A percentile compares a stretch with the other conserved stretches of the same genome.
phyloP scores from a whole-genome alignment of 2,888 invertebrate species.

The Drosophila phalerata region DNA sequence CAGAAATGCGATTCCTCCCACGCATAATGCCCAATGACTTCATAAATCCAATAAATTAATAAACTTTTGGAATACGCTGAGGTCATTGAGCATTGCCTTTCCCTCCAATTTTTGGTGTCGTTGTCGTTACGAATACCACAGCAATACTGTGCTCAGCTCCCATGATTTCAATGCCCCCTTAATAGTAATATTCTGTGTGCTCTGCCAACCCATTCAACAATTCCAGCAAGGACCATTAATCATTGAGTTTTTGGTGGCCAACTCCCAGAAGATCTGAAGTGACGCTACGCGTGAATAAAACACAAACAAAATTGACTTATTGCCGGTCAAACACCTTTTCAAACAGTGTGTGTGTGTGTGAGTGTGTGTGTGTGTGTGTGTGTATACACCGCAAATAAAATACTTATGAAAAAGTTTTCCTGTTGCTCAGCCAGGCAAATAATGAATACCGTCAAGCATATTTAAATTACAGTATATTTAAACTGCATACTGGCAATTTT shows the following conservation, averaged over 20 bases:
- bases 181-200: background rate
- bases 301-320: constrained; percentile 82
- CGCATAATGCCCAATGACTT: constrained; percentile 80
- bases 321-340: constrained; percentile 82
- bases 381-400: constrained; percentile 70
- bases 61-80: constrained; percentile 81
- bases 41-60: constrained; percentile 82
- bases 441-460: constrained; percentile 57
- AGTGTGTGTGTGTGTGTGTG: constrained; percentile 2
- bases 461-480: constrained; percentile 67
- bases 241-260: constrained; percentile 81
- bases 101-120: constrained; percentile 34
- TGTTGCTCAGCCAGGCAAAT: constrained; percentile 41
- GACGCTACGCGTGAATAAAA: constrained; percentile 66
- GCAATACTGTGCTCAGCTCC: constrained; percentile 18
- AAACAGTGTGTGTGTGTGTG: constrained; percentile 37
- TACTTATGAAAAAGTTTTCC: constrained; percentile 78
- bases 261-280: constrained; percentile 67
- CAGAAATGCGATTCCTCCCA: constrained; percentile 48
- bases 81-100: constrained; percentile 68
- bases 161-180: constrained; percentile 14
- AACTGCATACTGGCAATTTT: constrained; percentile 65
- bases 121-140: constrained; percentile 34
- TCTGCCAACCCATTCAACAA: constrained; percentile 75
- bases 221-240: constrained; percentile 74